Base-by-base conservation (phyloP, 1,140 invertebrate species). In the Lasioglossum albipes region DNA sequence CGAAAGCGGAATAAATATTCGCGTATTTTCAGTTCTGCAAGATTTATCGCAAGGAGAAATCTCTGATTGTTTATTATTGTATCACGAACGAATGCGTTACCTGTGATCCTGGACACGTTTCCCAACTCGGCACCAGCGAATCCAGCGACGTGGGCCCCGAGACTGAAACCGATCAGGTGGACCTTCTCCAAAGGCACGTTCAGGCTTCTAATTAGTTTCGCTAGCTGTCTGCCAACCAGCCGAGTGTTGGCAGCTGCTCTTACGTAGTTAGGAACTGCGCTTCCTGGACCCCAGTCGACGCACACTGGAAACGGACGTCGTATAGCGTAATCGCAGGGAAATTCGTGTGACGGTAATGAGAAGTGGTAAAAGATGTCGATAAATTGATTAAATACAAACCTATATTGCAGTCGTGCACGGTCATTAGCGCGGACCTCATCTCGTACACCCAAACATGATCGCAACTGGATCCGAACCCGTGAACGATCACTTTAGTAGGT, bases 231-330 rank as follows among this genome's bases (percentile, higher is more conserved):
- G 0, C 98, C 98, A 0, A 99, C 98, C 12, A 99, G 93, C 66
- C 98, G 94, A 0, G 98, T 98, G 89, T 99, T 99, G 45, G 98
- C 97, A 0, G 97, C 97, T 0, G 98, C 98, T 84, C 98, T 94
- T 0, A 98, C 96, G 90, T 99, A 99, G 90, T 98, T 98, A 0
- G 98, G 98, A 86, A 98, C 95, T 0, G 96, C 95, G 5, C 98
- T 97, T 1, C 98, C 98, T 41, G 96, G 96, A 83, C 97, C 97
- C 98, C 98, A 99, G 90, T 99, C 97, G 6, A 99, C 97, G 88
- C 97, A 97, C 42, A 99, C 97, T 98, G 91, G 18, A 93, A 92
- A 79, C 36, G 80, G 31, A n/a, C 12, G 7, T 16, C 1, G 13
- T 20, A 20, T 54, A 18, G 52, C 52, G 52, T 54, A 6, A 16